Base-by-base conservation (phyloP, 2,113 vertebrate genomes). In the Myrmecobius fasciatus region DNA sequence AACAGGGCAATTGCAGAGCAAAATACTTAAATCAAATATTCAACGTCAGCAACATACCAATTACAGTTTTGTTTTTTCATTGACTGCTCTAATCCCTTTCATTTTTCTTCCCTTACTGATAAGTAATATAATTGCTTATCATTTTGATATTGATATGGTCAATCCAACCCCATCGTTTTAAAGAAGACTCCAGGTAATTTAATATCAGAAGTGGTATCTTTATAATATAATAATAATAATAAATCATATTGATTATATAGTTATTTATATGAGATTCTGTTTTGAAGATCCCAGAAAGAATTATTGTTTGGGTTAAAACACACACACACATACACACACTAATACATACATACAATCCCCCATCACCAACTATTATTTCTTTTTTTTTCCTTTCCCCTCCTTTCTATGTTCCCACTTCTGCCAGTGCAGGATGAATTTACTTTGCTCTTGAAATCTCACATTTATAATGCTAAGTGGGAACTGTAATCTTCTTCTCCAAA, bases 361-460 rank as follows among this genome's bases (percentile, higher is more conserved):
- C 20, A 24, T 43, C 17, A 24, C n/a, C 5, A 91, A 0, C 28
- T 26, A 24, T 31, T 49, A 0, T 54, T 91, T 83, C 24, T 6
- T 25, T 88, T 93, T 94, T 47, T 10, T 3, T 3, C 8, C 25
- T 36, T 2, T 75, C 14, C 1, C 92, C 0, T n/a, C 1, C 67
- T 52, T 94, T 46, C 11, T 75, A 31, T 89, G 92, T 60, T 22
- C 31, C 90, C 83, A 28, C 8, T 91, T 83, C 48, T 89, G 91
- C 12, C 43, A 48, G 92, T 92, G 49, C 9, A 83, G 46, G 25
- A 31, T 90, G 48, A 92, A 26, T 96, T 91, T 47, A 93, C 75
- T 89, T 95, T 94, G 89, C 3, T n/a, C 94, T 93, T 92, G 6
- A 95, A 92, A 93, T 90, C n/a, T 51, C 51, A 89, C 25, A 92